Evolutionary conservation across 2,113 vertebrate genomes (phyloP), one percentile per base, ranked within the genome.

Genomic region (Xenopus laevis): DNA sequence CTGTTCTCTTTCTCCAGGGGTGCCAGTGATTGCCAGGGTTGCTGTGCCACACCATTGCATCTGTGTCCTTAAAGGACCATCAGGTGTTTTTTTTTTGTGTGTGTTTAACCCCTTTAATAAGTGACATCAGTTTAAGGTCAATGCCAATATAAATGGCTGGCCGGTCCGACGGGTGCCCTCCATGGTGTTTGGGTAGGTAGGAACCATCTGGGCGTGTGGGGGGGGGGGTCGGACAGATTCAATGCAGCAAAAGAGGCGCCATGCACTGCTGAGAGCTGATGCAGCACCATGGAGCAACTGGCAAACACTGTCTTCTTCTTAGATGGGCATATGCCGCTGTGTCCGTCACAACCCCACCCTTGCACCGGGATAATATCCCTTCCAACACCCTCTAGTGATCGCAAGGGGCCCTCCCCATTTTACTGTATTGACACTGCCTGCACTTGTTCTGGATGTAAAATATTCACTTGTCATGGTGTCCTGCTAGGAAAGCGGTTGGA

Each of bases 281-380:
- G 72, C 72, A 74, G 72, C 72, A 74, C 72, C 57, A 60, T 74
- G 72, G 53, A 74, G 72, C 65, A 74, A 74, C 59, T 33, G n/a
- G 33, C n/a, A n/a, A n/a, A n/a, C n/a, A n/a, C n/a, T n/a, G n/a
- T n/a, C n/a, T n/a, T 65, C 65, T 30, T 40, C 33, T 74, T 61
- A 46, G 65, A 52, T 68, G 65, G 72, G 57, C 72, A 68, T 74
- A 20, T 4, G 72, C 17, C 61, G 44, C 1, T 66, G 55, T 74
- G 65, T n/a, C 72, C 55, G 16, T 27, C 23, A n/a, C 11, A 61
- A 68, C 72, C 72, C 55, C 72, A 74, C 72, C 72, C 72, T n/a
- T 60, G 53, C 40, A 30, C 13, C 2, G 18, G 55, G 40, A 20
- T 50, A 30, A 62, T 27, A 11, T 65, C 23, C 23, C 13, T n/a